phyloP scores from a whole-genome alignment of 1,140 invertebrate genomes.

The Lordiphosa stackelbergi region DNA sequence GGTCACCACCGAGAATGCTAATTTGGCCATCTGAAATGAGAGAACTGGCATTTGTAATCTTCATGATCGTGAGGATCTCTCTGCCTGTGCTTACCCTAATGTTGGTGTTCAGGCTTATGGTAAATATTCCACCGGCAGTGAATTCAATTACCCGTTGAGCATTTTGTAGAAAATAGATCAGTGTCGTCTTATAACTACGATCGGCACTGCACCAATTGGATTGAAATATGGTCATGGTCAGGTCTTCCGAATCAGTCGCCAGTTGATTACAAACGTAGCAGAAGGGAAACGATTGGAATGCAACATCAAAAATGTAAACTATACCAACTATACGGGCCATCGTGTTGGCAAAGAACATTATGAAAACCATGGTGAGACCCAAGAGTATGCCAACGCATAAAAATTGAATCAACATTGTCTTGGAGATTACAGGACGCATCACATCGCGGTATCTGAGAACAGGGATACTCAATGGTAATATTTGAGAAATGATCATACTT shows the following conservation, averaged over 20 bases:
- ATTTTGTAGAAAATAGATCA: slow-evolving; percentile 36
- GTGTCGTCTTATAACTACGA: slow-evolving; percentile 17
- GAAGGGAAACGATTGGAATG: slow-evolving; percentile 32
- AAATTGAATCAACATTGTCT: slow-evolving; percentile 31
- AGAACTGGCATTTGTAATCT: too few relatives aligned
- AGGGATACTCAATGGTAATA: not conserved
- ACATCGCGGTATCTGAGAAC: slow-evolving; percentile 16
- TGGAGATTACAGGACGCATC: slow-evolving; percentile 30
- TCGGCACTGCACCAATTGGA: slow-evolving; percentile 25
- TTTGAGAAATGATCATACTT: not conserved
- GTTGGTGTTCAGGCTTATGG: slow-evolving; percentile 30
- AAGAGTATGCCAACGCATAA: slow-evolving; percentile 19
- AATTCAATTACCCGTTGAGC: slow-evolving; percentile 23
- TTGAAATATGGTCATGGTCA: slow-evolving; percentile 20
- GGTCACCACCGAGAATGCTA: slow-evolving; percentile 36
- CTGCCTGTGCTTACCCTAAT: slow-evolving; percentile 6
- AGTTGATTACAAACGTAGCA: slow-evolving; percentile 32
- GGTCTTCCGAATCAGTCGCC: slow-evolving; percentile 5
- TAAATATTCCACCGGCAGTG: slow-evolving; percentile 29
- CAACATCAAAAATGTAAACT: slow-evolving; percentile 3
- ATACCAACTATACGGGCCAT: not conserved
- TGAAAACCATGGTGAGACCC: slow-evolving; percentile 21
- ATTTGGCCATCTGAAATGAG: slow-evolving; percentile 29
- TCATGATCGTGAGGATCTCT: too few relatives aligned
- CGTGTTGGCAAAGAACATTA: slow-evolving; percentile 26